Evolutionary conservation across 2,888 invertebrate genomes (phyloP).

Genomic region (Yponomeuta plumbellus): DNA sequence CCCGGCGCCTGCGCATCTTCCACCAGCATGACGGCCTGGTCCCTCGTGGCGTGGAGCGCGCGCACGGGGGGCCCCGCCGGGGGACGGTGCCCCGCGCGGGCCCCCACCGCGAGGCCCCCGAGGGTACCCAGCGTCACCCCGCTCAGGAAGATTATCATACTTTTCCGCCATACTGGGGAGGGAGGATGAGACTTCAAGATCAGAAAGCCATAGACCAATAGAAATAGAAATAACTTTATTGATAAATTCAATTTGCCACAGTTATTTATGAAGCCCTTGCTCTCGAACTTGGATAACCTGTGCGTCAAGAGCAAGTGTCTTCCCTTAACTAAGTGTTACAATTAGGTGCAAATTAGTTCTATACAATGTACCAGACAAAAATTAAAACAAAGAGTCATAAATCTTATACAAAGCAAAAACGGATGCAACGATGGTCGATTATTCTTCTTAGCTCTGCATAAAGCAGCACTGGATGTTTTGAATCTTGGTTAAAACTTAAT

Average conservation of each 20-base stretch:
- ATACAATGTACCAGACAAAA: too few species aligned
- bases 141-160: conserved; percentile 56
- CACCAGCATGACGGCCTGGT: conserved; percentile 61
- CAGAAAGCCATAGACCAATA: not conserved
- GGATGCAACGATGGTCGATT: too few species aligned
- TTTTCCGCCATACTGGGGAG: conserved; percentile 62
- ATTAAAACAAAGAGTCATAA: too few species aligned
- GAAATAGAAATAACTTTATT: too few species aligned
- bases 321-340: too few species aligned
- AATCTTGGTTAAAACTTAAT: too few species aligned
- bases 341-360: too few species aligned
- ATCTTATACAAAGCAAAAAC: too few species aligned
- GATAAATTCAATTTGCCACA: too few species aligned
- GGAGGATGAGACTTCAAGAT: not conserved
- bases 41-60: conserved; percentile 56
- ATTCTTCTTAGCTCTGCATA: not conserved
- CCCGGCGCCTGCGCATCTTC: conserved; percentile 61
- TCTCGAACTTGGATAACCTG: too few species aligned
- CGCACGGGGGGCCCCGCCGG: conserved; percentile 54
- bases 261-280: too few species aligned
- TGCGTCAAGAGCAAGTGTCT: too few species aligned
- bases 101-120: conserved; percentile 49
- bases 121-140: conserved; percentile 51
- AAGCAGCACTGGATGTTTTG: not conserved
- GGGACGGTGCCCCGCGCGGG: conserved; percentile 38